Conservation (phyloP, 2,888 invertebrate species). For the Crematogaster levior region DNA sequence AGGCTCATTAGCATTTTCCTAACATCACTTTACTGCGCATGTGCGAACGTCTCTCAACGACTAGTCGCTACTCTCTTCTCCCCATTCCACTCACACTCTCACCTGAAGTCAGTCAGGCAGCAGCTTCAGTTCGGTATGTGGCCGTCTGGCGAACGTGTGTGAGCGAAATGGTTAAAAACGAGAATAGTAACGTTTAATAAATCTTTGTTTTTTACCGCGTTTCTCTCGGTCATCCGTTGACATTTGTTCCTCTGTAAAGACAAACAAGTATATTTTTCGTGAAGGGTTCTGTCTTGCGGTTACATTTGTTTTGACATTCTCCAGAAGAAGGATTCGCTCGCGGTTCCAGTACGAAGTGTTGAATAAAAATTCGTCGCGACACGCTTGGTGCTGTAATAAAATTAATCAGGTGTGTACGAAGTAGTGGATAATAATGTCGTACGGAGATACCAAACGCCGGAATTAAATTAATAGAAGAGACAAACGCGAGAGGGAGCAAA, state of each 20-base stretch:
- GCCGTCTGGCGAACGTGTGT: no score
- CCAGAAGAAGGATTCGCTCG: neutral
- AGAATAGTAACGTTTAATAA: neutral
- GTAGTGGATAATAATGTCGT: neutral
- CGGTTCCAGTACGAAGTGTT: conserved; percentile 16
- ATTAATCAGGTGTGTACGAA: neutral
- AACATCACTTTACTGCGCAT: no score
- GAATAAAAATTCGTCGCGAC: conserved; percentile 3
- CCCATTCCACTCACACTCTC: no score
- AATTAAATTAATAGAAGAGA: neutral
- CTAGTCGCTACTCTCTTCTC: no score
- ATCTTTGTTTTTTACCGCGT: neutral
- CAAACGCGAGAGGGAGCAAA: neutral
- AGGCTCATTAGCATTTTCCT: no score
- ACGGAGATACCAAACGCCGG: no score
- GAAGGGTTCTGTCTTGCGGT: neutral
- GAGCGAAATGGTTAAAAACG: no score
- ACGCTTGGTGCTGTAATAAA: neutral
- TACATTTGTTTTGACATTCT: neutral
- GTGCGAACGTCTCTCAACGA: no score
- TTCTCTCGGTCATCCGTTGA: no score
- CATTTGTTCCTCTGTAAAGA: neutral
- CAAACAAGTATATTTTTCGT: neutral
- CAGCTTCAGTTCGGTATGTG: no score
- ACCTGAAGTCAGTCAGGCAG: no score